Base-by-base conservation (phyloP, 2,797 vertebrate species). In the Austrolebias charrua region DNA sequence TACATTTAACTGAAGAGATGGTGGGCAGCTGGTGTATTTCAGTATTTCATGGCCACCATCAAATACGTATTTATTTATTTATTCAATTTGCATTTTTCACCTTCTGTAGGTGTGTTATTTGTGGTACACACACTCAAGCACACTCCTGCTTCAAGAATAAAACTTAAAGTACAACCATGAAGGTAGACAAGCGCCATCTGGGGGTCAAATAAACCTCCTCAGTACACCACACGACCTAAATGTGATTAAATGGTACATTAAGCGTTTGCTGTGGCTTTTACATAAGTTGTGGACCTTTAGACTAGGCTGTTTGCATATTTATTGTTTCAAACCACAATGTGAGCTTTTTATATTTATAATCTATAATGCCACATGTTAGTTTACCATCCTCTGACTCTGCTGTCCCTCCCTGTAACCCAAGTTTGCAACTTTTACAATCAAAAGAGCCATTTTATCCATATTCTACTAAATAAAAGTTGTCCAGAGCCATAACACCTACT, bases 1-100 rank as follows among this genome's bases (percentile, higher is more conserved):
- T 89, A 89, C 87, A 86, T 89, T 82, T 75, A 63, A 55, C 45
- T 74, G 49, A 51, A 78, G 63, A 57, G 76, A 84, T 88, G 78
- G 74, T 70, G 73, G 70, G 65, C 16, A 73, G 62, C 59, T 88
- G 86, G 68, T 86, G 87, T 88, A 89, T 87, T 72, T 42, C n/a
- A 49, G 6, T 77, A 87, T 88, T 88, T 86, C 74, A 79, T 64
- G 61, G 56, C 44, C 56, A 52, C 66, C 79, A 64, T 69, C 82
- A 83, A 88, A 66, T 65, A 67, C 69, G 24, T 24, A 56, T 71
- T 33, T 71, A 69, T 55, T 72, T 24, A 24, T 24, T 1, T 24
- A 24, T 24, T 24, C n/a, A n/a, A n/a, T 62, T 49, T 66, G 55
- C 66, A 79, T 66, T 88, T 69, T 55, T 63, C 65, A 66, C 47